Evolutionary conservation across 2,888 invertebrate genomes (phyloP), one percentile per base, ranked within the genome.

Genomic region (Caenorhabditis plicata): DNA sequence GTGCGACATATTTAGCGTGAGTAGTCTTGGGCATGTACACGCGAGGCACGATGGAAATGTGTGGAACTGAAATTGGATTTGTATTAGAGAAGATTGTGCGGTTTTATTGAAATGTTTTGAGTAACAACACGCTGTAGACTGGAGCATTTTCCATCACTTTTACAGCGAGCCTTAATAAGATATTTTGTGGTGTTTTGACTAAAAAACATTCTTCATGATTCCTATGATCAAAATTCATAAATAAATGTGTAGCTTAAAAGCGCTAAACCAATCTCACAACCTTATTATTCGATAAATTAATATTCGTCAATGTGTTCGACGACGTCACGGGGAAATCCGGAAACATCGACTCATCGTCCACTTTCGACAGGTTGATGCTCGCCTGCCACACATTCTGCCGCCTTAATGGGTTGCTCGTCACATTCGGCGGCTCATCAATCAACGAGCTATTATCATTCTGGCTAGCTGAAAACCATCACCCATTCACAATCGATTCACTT

Each of bases 1-100:
- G 80, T 91, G 90, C 0, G 92, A 89, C 86, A 98, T 87, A 81
- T 93, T 93, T 15, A 98, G 86, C 32, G 91, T 85, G 0, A 90
- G 88, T 25, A 98, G 85, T 72, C 88, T 87, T 0, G 92, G 89
- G 4, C 92, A 93, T 51, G 91, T 85, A 81, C 98, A 98, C 2
- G 95, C 89, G 32, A 98, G 83, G 39, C 90, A 89, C 1, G 87
- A 86, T 0, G 96, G 96, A 56, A 95, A 88, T 70, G 88, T 87
- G 27, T 88, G 88, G 81, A 96, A 91, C 71, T 89, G 86, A 85
- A 42, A 42, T n/a, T n/a, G n/a, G n/a, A n/a, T n/a, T n/a, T n/a
- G 9, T 31, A 13, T 31, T 31, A 31, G 31, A 31, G 31, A 31
- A 11, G 31, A 31, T 31, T 11, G 31, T 31, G 31, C 13, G 11